Percentiles rank a stretch among this genome's conserved stretches.
phyloP scores from a whole-genome alignment of 2,888 invertebrate species.

The Philonicus albiceps region DNA sequence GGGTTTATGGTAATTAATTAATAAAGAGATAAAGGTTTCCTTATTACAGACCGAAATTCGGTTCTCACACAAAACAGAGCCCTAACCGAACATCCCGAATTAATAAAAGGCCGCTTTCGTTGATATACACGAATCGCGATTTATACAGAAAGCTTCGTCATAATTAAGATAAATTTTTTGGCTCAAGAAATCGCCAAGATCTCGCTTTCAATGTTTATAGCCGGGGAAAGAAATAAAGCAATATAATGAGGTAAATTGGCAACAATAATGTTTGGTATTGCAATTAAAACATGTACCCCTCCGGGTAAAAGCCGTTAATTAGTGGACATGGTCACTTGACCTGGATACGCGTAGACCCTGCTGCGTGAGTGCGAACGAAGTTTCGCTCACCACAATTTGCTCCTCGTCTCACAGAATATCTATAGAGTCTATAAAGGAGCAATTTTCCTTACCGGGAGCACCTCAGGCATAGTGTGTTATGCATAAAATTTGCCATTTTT shows the following conservation, averaged over 20 bases:
- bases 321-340: slow-evolving; percentile 31
- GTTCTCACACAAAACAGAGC: neutral
- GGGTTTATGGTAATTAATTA: neutral
- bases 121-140: neutral
- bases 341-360: neutral
- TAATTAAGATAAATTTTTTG: neutral
- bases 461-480: neutral
- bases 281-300: slow-evolving; percentile 33
- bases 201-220: slow-evolving; percentile 13
- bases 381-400: neutral
- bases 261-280: slow-evolving; percentile 35
- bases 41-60: neutral
- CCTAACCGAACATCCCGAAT: neutral
- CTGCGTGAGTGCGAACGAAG: neutral
- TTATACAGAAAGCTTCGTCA: neutral
- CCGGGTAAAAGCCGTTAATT: slow-evolving; percentile 29
- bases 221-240: slow-evolving; percentile 24
- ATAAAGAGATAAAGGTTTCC: neutral
- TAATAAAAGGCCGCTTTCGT: neutral
- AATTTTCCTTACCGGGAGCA: neutral
- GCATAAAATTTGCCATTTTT: neutral
- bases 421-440: neutral
- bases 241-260: slow-evolving; percentile 31
- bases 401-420: neutral
- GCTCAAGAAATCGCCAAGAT: neutral